Percentiles rank a stretch among this genome's conserved stretches.
Evolutionary conservation across 2,113 vertebrate species (phyloP).

Genomic region (Pachycephala philippinensis): DNA sequence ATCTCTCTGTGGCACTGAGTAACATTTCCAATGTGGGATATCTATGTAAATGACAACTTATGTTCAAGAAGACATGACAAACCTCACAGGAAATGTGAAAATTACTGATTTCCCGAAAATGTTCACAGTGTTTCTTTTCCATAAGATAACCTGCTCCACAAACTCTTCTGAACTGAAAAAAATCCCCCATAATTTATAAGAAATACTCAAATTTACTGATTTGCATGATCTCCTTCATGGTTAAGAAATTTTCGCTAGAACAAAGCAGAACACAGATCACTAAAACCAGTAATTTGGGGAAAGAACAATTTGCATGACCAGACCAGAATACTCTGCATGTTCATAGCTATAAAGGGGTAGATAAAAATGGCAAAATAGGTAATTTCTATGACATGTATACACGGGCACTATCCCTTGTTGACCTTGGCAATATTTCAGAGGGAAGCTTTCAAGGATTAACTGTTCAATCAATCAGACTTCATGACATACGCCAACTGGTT

Average conservation of each 20-base stretch:
- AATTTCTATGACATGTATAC: background rate
- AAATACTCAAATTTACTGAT: background rate
- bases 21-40: background rate
- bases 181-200: background rate
- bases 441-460: conserved; percentile 46
- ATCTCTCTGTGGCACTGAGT: background rate
- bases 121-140: background rate
- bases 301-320: background rate
- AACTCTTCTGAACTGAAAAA: background rate
- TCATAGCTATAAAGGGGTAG: background rate
- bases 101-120: background rate
- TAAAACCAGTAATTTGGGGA: background rate
- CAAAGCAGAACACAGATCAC: background rate
- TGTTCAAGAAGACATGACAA: background rate
- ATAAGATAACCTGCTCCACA: background rate
- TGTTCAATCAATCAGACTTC: conserved; percentile 61
- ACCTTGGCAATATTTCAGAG: conserved; percentile 58
- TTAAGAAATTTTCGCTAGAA: background rate
- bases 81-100: background rate
- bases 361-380: conserved; percentile 31
- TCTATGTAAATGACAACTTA: fast-evolving
- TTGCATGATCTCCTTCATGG: background rate
- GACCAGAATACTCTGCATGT: background rate
- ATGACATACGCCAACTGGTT: conserved; percentile 22
- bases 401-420: conserved; percentile 1